A percentile compares a stretch with the other conserved stretches of the same genome.
Evolutionary conservation across 1,140 invertebrate species (phyloP).

Genomic region (Drepana arcuata): DNA sequence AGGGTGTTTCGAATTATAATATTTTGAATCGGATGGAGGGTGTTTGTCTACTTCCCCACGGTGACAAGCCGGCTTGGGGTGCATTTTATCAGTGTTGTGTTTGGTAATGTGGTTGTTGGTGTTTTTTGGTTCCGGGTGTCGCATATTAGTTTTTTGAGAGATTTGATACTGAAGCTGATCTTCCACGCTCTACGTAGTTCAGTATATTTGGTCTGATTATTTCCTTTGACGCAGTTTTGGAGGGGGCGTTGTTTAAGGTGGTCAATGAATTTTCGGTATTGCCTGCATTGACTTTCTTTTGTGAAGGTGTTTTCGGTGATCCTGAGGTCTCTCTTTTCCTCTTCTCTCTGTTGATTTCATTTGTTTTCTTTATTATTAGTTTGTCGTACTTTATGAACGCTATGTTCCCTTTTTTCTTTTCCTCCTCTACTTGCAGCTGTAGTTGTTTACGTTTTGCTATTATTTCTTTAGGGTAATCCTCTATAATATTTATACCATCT

Average conservation of each 20-base stretch:
- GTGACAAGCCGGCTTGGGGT: constrained; percentile 9
- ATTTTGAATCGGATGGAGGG: neutral
- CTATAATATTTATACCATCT: neutral
- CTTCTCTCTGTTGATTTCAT: constrained; percentile 17
- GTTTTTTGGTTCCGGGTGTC: neutral
- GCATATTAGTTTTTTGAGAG: constrained; percentile 8
- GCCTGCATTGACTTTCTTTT: no score
- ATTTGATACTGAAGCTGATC: constrained; percentile 1
- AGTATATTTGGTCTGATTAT: constrained; percentile 7
- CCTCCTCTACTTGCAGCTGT: neutral
- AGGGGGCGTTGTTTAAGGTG: constrained; percentile 10
- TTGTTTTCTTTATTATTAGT: constrained; percentile 19
- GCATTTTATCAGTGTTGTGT: neutral
- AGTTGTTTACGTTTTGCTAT: neutral
- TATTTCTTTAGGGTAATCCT: neutral
- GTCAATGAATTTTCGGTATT: constrained; percentile 6
- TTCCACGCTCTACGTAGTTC: constrained; percentile 10
- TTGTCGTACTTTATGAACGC: constrained; percentile 21
- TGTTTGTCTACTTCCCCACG: constrained; percentile 8
- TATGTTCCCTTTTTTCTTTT: neutral
- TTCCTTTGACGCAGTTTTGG: constrained; percentile 3
- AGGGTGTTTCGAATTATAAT: neutral
- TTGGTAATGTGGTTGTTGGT: neutral
- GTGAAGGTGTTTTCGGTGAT: constrained; percentile 11
- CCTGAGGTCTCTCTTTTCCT: constrained; percentile 21